phyloP scores from a whole-genome alignment of 2,113 vertebrate species.

The Panthera uncia region DNA sequence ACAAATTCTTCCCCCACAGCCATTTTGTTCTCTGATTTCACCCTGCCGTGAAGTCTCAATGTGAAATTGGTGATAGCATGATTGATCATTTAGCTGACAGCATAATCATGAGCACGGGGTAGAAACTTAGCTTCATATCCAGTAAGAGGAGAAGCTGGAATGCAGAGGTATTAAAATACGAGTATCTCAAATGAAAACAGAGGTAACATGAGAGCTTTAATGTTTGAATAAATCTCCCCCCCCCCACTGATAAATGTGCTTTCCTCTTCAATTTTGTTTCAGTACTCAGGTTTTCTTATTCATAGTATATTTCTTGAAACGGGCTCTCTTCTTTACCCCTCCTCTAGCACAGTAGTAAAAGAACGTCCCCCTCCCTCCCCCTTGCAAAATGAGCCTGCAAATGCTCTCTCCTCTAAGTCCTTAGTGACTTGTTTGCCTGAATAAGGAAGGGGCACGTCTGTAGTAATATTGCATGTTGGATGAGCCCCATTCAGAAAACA shows the following conservation, averaged over 20 bases:
- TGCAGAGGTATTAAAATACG: constrained; percentile 53
- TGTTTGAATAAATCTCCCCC: constrained; percentile 22
- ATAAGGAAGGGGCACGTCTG: neutral
- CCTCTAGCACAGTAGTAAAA: neutral
- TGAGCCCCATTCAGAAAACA: constrained; percentile 39
- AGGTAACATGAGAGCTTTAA: constrained; percentile 35
- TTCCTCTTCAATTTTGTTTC: constrained; percentile 46
- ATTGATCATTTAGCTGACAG: constrained; percentile 71
- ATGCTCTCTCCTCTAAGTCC: neutral
- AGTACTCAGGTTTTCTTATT: constrained; percentile 30
- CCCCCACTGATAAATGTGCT: neutral
- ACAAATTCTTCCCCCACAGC: constrained; percentile 66
- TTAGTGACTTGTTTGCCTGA: neutral
- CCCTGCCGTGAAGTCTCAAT: neutral
- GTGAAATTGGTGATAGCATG: constrained; percentile 55
- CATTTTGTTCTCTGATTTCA: constrained; percentile 66
- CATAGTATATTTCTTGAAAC: constrained; percentile 36
- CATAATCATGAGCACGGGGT: neutral
- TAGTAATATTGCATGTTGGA: neutral
- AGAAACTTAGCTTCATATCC: constrained; percentile 45
- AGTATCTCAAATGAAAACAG: constrained; percentile 31
- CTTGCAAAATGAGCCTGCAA: neutral
- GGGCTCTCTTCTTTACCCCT: neutral
- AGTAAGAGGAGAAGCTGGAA: constrained; percentile 52
- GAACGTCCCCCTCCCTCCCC: rapidly evolving